phyloP scores from a whole-genome alignment of 2,888 invertebrate genomes.

The Melanargia galathea region DNA sequence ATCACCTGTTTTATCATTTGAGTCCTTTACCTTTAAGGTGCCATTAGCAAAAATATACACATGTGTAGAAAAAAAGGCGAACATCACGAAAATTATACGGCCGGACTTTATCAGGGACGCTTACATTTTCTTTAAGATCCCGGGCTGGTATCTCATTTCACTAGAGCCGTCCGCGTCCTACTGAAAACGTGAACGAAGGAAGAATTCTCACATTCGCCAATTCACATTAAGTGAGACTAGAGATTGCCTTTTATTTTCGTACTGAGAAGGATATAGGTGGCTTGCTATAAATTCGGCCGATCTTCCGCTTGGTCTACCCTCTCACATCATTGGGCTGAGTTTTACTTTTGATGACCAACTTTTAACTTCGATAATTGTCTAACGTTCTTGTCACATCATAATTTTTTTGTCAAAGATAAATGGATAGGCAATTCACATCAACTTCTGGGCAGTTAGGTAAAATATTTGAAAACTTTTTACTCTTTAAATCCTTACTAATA shows the following conservation, averaged over 20 bases:
- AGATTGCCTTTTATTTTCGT: slow-evolving; percentile 35
- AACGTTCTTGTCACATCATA: no score
- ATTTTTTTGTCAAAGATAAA: no score
- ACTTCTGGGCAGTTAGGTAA: no score
- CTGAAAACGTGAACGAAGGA: slow-evolving; percentile 22
- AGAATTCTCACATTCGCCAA: slow-evolving; percentile 24
- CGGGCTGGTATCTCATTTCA: slow-evolving; percentile 37
- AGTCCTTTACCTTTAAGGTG: no score
- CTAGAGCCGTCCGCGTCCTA: slow-evolving; percentile 4
- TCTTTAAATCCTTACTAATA: no score
- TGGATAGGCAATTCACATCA: no score
- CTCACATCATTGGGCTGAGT: slow-evolving; percentile 10
- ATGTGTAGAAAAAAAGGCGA: slow-evolving; percentile 25
- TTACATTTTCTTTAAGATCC: slow-evolving; percentile 31
- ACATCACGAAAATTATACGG: slow-evolving; percentile 36
- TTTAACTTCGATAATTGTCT: not conserved
- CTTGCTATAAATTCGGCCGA: slow-evolving; percentile 33
- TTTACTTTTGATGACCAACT: not conserved
- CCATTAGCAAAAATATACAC: no score
- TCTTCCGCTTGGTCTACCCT: slow-evolving; percentile 27
- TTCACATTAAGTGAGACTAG: slow-evolving; percentile 35
- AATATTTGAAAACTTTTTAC: no score
- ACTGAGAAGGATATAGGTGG: slow-evolving; percentile 29
- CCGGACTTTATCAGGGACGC: slow-evolving; percentile 21
- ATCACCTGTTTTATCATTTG: no score